These are phyloP conservation scores for Rhizoglyphus robini DNA, from an alignment of 1,140 invertebrate genomes.

Conservation along the genomic window DNA sequence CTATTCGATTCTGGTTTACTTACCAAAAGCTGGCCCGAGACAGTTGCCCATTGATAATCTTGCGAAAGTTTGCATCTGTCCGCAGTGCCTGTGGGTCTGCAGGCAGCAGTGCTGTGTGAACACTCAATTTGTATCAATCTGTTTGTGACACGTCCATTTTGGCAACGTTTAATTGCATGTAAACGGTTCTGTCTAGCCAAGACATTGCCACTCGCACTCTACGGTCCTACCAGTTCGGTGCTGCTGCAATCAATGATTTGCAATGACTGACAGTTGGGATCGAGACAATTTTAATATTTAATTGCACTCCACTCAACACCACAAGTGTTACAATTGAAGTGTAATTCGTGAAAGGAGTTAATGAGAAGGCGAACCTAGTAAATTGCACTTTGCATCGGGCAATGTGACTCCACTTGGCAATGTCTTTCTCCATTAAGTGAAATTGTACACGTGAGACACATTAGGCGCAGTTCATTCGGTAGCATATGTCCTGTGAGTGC, in stretches of 20 bases:
- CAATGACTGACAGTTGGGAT: no score
- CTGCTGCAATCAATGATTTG: no score
- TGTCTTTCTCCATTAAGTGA: constrained; percentile 1
- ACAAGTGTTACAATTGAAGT: background rate
- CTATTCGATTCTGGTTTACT: background rate
- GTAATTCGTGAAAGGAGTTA: background rate
- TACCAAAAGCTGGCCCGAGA: background rate
- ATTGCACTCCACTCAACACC: background rate
- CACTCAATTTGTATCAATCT: constrained; percentile 13
- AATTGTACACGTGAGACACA: constrained; percentile 14
- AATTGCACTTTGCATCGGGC: background rate
- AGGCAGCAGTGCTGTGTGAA: no score
- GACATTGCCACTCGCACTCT: background rate
- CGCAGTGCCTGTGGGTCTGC: background rate
- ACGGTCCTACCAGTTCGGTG: background rate
- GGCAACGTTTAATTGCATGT: background rate
- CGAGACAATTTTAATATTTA: constrained; percentile 6
- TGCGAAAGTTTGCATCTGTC: constrained; percentile 15
- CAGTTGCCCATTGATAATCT: background rate
- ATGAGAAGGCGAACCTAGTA: constrained; percentile 3
- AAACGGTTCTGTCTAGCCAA: background rate
- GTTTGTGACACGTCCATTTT: constrained; percentile 3
- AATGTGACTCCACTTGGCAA: background rate
- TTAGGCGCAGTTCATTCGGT: background rate
- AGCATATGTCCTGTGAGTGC: background rate